Evolutionary conservation across 2,113 vertebrate genomes (phyloP).

Genomic region (Eira barbara): DNA sequence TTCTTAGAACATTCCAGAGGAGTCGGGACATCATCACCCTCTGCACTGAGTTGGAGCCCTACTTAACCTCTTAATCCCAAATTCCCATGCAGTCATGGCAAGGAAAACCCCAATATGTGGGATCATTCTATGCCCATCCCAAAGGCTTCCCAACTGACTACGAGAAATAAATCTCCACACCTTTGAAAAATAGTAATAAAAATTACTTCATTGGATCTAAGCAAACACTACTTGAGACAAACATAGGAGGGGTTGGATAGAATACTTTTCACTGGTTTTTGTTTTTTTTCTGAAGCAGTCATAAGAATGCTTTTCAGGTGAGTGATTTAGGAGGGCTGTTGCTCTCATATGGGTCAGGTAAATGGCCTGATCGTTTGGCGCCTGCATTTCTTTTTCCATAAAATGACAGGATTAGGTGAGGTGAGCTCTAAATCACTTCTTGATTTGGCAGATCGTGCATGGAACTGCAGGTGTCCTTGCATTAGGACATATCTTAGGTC

Average conservation of each 20-base stretch:
- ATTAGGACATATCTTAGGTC: background rate
- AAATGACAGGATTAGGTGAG: background rate
- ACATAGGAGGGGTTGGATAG: background rate
- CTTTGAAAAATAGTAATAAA: background rate
- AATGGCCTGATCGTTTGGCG: background rate
- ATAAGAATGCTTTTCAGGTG: background rate
- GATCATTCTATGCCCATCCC: background rate
- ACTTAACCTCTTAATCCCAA: background rate
- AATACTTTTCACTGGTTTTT: background rate
- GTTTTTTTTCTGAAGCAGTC: background rate
- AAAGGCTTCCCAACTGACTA: background rate
- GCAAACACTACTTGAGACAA: background rate
- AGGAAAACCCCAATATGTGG: background rate
- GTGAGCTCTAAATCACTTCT: background rate
- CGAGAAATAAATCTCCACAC: background rate
- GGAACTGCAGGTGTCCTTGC: background rate
- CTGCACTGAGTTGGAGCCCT: background rate
- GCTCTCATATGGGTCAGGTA: background rate
- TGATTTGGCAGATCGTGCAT: background rate
- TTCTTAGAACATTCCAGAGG: background rate
- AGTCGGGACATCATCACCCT: background rate
- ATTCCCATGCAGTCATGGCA: background rate
- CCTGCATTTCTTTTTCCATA: background rate
- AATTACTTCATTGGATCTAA: background rate
- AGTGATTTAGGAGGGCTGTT: background rate